Evolutionary conservation across 1,140 invertebrate genomes (phyloP), one percentile per base, ranked within the genome.

Genomic region (Drosophila obscura): DNA sequence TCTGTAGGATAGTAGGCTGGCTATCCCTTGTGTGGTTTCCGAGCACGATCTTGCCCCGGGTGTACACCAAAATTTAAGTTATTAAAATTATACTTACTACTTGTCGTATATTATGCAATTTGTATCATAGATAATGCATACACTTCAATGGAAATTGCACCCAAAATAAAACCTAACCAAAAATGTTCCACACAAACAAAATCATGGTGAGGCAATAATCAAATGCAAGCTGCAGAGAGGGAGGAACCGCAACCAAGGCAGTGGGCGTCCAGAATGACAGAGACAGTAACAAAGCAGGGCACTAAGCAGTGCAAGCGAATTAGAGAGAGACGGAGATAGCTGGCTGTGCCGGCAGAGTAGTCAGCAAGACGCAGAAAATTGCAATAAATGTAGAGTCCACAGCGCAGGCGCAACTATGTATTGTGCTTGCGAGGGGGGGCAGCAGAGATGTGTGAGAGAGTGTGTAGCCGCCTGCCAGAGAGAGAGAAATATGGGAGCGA

Each of bases 101-200:
- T 19, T 19, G 19, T 4, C 31, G 31, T 9, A 11, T 61, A 72
- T 53, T 72, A 72, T 50, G 24, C 41, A 72, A 72, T n/a, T 44
- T 69, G 68, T 58, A 53, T 58, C 67, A 69, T 57, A 69, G 3
- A 24, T 24, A 2, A 19, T 19, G 19, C 55, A 61, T 72, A 39
- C 11, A 39, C 4, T 39, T 39, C 35, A 13, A 13, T 39, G 35
- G 1, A 13, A 39, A 13, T 41, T 72, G 67, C 67, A 72, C 67
- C 28, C 56, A 58, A 72, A 49, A 72, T 72, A 72, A 72, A 72
- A 48, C 24, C 49, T 59, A 71, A 69, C 52, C 65, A 69, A 61
- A 72, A 16, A 41, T 66, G 62, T 66, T 65, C 55, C 35, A 31
- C 28, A 49, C 13, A 60, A 60, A 13, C 44, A 11, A 46, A 46